Base-by-base conservation (phyloP, 2,113 vertebrate genomes). In the Muntiacus reevesi region DNA sequence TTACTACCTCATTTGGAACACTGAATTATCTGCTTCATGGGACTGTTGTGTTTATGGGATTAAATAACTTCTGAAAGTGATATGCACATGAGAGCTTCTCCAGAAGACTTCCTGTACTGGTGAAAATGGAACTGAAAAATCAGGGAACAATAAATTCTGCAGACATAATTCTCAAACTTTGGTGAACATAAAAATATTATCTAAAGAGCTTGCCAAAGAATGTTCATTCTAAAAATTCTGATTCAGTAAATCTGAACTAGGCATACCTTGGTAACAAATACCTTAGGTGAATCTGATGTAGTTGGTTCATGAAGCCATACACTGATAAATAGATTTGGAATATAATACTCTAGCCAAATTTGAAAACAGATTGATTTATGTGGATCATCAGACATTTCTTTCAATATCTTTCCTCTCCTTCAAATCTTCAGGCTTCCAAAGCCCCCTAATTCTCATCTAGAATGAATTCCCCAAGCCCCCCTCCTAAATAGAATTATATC, bases 51-150 rank as follows among this genome's bases (percentile, higher is more conserved):
- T 11, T 50, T 90, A 84, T 43, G 28, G 60, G n/a, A 52, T 60
- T 64, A 74, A 95, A 74, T 91, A 28, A 95, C 25, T 86, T 90
- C 36, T 71, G 15, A 79, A 89, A 83, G 59, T 47, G 33, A 87
- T 74, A 82, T 30, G 36, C 12, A 36, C 45, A 17, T 30, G 28
- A 91, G 21, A 91, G 3, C 11, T 62, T 84, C 36, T 87, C 16
- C n/a, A 71, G 88, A 88, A n/a, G 15, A 45, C 9, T 79, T 91
- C 50, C 33, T 95, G 14, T 3, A 57, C n/a, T 55, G 36, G 4
- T 87, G 52, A 94, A 87, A 19, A 87, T 52, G 13, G 97, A 92
- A 76, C 52, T 86, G 16, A 94, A 95, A 95, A 94, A 21, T 74
- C 11, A 84, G 9, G 14, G 12, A 71, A 79, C 40, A 40, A 2